These are phyloP conservation scores for Amia ocellicauda DNA, from an alignment of 2,113 vertebrate species.

Conservation along the genomic window DNA sequence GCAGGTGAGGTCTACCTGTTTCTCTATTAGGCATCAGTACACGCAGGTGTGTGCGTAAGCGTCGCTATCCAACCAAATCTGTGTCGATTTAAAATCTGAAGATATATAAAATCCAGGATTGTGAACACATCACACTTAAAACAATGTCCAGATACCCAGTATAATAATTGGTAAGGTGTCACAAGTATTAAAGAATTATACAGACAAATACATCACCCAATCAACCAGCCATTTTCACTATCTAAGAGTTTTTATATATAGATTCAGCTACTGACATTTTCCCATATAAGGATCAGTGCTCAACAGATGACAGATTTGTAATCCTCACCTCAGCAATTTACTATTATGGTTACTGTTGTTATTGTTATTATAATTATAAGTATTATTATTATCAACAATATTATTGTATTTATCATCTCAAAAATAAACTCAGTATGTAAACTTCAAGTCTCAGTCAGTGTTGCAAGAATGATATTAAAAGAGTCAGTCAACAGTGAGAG, in stretches of 20 bases:
- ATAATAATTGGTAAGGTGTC: conserved; percentile 53
- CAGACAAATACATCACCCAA: conserved; percentile 61
- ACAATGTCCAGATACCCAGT: conserved; percentile 42
- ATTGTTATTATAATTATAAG: conserved; percentile 23
- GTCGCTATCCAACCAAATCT: conserved; percentile 30
- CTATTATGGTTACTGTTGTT: conserved; percentile 27
- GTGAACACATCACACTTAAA: conserved; percentile 40
- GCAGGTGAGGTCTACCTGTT: conserved; percentile 47
- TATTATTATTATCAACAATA: conserved; percentile 41
- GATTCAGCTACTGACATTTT: conserved; percentile 60
- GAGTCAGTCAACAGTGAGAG: conserved; percentile 4
- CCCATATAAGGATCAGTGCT: conserved; percentile 51
- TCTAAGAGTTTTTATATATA: no score
- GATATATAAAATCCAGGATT: conserved; percentile 38
- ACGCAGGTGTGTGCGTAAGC: conserved; percentile 40
- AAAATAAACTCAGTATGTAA: no score
- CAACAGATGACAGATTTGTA: conserved; percentile 28
- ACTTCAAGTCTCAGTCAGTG: conserved; percentile 50
- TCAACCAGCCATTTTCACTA: conserved; percentile 57
- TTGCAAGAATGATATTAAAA: conserved; percentile 39
- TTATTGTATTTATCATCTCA: conserved; percentile 30
- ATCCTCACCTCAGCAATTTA: conserved; percentile 47
- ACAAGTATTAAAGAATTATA: conserved; percentile 58
- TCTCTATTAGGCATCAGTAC: conserved; percentile 6
- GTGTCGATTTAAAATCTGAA: conserved; percentile 34